Base-by-base conservation (phyloP, 2,888 invertebrate species). In the Palloptera scutellata region DNA sequence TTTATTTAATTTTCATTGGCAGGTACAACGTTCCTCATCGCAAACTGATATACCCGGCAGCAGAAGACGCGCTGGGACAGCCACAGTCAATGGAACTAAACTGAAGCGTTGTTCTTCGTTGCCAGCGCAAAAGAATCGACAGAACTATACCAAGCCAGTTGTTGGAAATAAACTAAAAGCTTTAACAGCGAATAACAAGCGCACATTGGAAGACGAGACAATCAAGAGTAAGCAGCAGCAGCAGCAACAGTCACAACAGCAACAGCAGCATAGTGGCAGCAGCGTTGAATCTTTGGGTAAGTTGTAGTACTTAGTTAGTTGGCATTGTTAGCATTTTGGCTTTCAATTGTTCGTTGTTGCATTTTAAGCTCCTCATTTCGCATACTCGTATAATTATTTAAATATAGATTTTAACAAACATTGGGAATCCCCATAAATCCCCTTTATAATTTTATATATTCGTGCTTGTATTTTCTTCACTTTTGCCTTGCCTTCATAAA, bases 91-190 rank as follows among this genome's bases (percentile, higher is more conserved):
- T 9, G 81, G 81, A 73, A 86, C 86, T 20, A 87, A 87, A 77
- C 77, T 88, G 11, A 88, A 88, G 76, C 83, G 88, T 45, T 88
- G 88, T 74, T 87, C 87, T 5, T 88, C 88, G 3, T 80, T 88
- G 55, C 88, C 88, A 4, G 86, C 86, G 2, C 83, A 85, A 67
- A 69, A 68, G 40, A 72, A 71, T 51, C 61, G 66, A 45, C 64
- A 67, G 10, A 67, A 64, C n/a, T n/a, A n/a, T 45, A 69, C 73
- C 70, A 9, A 75, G 10, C 62, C 70, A 75, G 66, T 73, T 11
- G 63, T 42, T 20, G 45, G 60, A 19, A 70, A 66, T 48, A 74
- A 74, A 76, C 70, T 72, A 72, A 73, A 72, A 69, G n/a, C 74
- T 48, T 68, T 72, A 77, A 80, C 55, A 76, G 80, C 66, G 72